Percentiles rank a stretch among this genome's conserved stretches.
Conservation (phyloP, 1,140 invertebrate species). For the Heliconius melpomene region DNA sequence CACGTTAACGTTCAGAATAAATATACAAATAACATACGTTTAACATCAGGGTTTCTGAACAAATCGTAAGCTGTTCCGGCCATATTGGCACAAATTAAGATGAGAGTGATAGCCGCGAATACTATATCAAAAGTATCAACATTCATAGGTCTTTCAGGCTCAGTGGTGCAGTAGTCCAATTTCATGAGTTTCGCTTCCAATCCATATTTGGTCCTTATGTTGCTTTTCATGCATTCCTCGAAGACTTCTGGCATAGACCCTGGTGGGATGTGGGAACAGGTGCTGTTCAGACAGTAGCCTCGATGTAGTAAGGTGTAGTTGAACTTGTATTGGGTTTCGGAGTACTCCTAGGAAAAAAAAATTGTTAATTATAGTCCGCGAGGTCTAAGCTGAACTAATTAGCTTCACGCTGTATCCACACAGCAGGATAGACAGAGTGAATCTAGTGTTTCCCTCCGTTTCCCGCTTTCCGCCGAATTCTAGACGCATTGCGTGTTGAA, state of each 20-base stretch:
- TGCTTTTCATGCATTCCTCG: constrained; percentile 48
- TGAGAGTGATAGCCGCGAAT: constrained; percentile 34
- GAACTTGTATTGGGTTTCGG: constrained; percentile 46
- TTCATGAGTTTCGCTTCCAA: constrained; percentile 38
- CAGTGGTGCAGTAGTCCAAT: constrained; percentile 47
- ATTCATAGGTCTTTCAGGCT: not conserved
- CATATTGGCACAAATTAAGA: constrained; percentile 46
- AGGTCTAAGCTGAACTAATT: too few species aligned
- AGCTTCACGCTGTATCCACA: not conserved
- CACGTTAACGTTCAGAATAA: not conserved
- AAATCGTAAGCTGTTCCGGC: constrained; percentile 55
- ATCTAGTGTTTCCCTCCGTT: not conserved
- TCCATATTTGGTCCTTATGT: constrained; percentile 40
- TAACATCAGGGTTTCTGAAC: constrained; percentile 40
- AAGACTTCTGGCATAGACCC: constrained; percentile 31
- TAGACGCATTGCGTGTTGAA: too few species aligned
- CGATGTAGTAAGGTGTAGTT: constrained; percentile 55
- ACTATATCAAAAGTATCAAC: constrained; percentile 42
- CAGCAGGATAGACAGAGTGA: not conserved
- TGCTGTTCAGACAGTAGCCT: constrained; percentile 50
- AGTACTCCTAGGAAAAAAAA: constrained; percentile 45
- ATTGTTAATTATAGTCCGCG: not conserved
- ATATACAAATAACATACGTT: constrained; percentile 46
- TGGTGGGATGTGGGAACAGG: constrained; percentile 41
- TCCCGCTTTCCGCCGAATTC: too few species aligned